A percentile compares a stretch with the other conserved stretches of the same genome.
These are phyloP conservation scores for Streptopelia turtur DNA, from an alignment of 2,797 vertebrate genomes.

Conservation along the genomic window DNA sequence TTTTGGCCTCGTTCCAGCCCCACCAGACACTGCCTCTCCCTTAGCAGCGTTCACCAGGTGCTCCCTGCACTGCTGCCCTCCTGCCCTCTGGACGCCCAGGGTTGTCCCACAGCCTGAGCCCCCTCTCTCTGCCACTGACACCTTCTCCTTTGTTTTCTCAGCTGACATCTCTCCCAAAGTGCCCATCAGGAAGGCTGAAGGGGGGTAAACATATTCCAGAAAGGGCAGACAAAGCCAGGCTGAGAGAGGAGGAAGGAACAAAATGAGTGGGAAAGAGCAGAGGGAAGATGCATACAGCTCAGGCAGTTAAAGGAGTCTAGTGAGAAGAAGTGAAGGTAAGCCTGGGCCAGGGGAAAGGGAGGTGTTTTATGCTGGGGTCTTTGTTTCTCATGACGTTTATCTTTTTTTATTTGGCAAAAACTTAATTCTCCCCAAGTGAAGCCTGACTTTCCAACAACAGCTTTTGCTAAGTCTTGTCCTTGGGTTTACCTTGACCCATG, in stretches of 20 bases:
- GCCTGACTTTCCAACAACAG: background rate
- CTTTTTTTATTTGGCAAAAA: background rate
- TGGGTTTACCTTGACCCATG: background rate
- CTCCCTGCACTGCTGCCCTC: too few species aligned
- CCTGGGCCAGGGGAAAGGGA: too few species aligned
- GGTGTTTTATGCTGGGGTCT: background rate
- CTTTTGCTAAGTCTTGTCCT: background rate
- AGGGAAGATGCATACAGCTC: background rate
- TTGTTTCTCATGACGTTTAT: too few species aligned
- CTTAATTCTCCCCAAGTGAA: background rate
- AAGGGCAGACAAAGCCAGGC: background rate
- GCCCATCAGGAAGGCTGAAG: rapidly evolving
- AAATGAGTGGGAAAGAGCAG: background rate
- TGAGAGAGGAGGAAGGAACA: background rate
- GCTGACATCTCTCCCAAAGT: background rate
- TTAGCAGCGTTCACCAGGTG: too few species aligned
- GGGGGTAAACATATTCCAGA: background rate
- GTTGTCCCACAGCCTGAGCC: too few species aligned
- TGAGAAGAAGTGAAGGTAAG: background rate
- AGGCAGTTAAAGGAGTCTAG: too few species aligned
- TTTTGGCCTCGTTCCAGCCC: too few species aligned
- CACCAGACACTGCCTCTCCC: too few species aligned
- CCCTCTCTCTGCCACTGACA: too few species aligned
- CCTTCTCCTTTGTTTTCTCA: background rate
- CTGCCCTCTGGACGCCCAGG: too few species aligned